Conservation (phyloP, 2,113 vertebrate genomes). For the Arizona elegans region DNA sequence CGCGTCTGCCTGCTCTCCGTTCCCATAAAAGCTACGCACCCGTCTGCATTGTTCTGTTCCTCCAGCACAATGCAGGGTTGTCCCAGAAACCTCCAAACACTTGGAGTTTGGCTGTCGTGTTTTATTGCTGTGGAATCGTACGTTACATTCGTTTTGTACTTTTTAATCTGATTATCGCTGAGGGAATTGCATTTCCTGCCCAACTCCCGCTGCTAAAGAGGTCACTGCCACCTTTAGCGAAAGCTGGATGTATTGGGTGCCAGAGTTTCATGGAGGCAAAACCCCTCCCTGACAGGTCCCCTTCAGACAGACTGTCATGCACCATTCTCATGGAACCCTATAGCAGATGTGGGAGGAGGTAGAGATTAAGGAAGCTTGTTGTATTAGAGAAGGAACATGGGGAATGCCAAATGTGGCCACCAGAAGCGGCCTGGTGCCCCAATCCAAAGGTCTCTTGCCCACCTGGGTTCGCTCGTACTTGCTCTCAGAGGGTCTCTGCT, state of each 20-base stretch:
- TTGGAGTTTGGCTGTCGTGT: rapidly evolving
- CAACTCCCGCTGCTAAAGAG: rapidly evolving
- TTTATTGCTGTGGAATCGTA: not conserved
- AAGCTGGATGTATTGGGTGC: not conserved
- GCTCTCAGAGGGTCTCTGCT: not conserved
- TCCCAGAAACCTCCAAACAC: not conserved
- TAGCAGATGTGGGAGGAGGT: not conserved
- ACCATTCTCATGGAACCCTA: not conserved
- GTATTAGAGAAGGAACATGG: not conserved
- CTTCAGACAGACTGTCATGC: not conserved
- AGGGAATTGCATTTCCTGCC: not conserved
- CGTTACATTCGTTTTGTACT: slow-evolving; percentile 1
- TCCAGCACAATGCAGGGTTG: rapidly evolving
- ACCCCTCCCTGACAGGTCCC: not conserved
- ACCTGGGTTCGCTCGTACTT: not conserved
- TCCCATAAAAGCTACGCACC: not conserved
- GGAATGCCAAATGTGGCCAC: not conserved
- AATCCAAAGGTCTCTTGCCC: not conserved
- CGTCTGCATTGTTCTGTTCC: not conserved
- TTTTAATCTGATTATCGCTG: slow-evolving; percentile 24
- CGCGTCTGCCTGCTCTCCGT: not conserved
- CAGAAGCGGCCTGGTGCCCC: not conserved
- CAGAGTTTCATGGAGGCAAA: not conserved
- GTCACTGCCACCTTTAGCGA: not conserved
- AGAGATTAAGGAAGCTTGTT: not conserved